phyloP scores from a whole-genome alignment of 2,797 vertebrate species.

The Fistularia tabacaria region DNA sequence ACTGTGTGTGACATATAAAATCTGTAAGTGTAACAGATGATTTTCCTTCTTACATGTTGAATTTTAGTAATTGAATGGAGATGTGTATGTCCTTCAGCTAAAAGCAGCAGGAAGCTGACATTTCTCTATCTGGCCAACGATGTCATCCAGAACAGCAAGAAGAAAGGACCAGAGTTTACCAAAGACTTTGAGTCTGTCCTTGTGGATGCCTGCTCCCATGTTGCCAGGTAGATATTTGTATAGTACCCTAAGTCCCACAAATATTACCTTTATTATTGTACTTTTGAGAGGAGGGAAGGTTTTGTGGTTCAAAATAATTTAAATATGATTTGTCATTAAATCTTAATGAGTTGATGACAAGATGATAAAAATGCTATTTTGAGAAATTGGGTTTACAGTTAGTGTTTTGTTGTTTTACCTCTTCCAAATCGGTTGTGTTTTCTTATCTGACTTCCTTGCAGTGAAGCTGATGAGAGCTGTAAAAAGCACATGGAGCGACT shows the following conservation, averaged over 20 bases:
- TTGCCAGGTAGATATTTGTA: conserved; percentile 82
- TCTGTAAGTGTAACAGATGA: no score
- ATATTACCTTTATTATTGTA: no score
- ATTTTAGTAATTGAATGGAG: background rate
- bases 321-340: no score
- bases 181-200: conserved; percentile 95
- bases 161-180: conserved; percentile 96
- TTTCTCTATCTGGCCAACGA: conserved; percentile 98
- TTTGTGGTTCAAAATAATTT: no score
- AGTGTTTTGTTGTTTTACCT: background rate
- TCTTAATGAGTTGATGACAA: no score
- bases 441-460: conserved; percentile 42
- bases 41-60: no score
- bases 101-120: conserved; percentile 92
- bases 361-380: no score
- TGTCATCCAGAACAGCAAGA: conserved; percentile 99
- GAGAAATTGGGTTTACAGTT: background rate
- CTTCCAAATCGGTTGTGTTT: background rate
- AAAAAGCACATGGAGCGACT: conserved; percentile 94
- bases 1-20: no score
- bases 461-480: conserved; percentile 90
- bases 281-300: no score
- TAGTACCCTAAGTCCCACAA: no score
- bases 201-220: conserved; percentile 95
- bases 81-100: conserved; percentile 73